Evolutionary conservation across 2,888 invertebrate species (phyloP), one percentile per base, ranked within the genome.

Genomic region (Bombylius major): DNA sequence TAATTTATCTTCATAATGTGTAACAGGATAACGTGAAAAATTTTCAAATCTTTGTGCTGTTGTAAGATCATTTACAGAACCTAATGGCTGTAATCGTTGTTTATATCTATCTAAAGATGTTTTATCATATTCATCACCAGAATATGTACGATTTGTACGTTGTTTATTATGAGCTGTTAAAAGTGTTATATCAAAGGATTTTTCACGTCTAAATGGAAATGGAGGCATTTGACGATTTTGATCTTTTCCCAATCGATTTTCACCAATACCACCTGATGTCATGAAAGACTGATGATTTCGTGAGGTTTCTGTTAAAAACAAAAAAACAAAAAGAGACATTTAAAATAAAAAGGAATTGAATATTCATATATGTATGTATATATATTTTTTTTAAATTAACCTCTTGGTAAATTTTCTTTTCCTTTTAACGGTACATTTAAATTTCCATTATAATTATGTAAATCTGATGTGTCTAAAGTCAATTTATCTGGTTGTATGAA

Each of bases 151-250:
- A 42, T 42, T 4, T 36, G 34, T 36, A 36, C 4, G 34, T 42
- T 11, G 7, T 45, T 14, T 13, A 23, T 56, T 52, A n/a, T 56
- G 51, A 23, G 23, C 23, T 31, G 53, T 32, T 31, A 60, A 39
- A 36, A 60, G 47, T 11, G 58, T 56, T 5, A 57, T 54, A 34
- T 61, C 61, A 51, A 61, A 61, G 0, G 61, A 58, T 51, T 61
- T 61, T 39, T 61, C 61, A 14, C 61, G 58, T 45, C 61, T 56
- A 47, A 58, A 57, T 23, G 53, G 39, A 3, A 42, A 42, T 4
- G 39, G 11, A 11, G 39, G 12, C 23, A 23, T 23, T 23, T 23
- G 23, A 2, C 23, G 23, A 23, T 2, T 23, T 23, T 23, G 23
- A 23, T 23, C 23, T 23, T 23, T 23, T 23, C 23, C 23, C 23